Percentiles rank a stretch among this genome's conserved stretches.
Conservation (phyloP, 2,888 invertebrate genomes). For the Caradrina kadenii region DNA sequence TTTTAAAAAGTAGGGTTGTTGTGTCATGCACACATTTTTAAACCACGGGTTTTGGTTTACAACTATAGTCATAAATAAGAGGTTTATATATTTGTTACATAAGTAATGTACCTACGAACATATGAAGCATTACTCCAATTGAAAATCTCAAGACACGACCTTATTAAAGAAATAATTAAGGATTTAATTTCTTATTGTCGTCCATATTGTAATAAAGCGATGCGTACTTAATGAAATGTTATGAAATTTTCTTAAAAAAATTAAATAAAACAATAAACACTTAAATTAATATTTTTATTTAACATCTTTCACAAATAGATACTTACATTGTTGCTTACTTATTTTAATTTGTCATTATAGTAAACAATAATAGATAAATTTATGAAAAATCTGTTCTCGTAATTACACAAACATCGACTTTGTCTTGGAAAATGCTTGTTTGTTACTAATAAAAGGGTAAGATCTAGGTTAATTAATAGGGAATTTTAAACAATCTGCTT, state of each 20-base stretch:
- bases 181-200: conserved; percentile 11
- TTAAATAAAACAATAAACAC: conserved; percentile 16
- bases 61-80: too few species aligned
- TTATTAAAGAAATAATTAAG: neutral
- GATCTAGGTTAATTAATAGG: too few species aligned
- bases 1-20: too few species aligned
- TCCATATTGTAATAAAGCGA: conserved; percentile 1
- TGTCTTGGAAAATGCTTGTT: neutral
- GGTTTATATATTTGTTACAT: too few species aligned
- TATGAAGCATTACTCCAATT: too few species aligned
- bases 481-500: too few species aligned
- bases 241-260: conserved; percentile 19
- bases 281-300: conserved; percentile 26
- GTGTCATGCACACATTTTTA: too few species aligned
- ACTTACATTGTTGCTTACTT: neutral
- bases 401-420: conserved; percentile 2
- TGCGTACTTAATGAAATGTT: neutral
- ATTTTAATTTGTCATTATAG: conserved; percentile 1
- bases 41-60: too few species aligned
- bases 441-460: too few species aligned
- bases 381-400: neutral
- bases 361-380: neutral
- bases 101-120: too few species aligned
- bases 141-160: too few species aligned
- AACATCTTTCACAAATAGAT: conserved; percentile 5